Evolutionary conservation across 1,140 invertebrate species (phyloP).

Genomic region (Temnothorax nylanderi): DNA sequence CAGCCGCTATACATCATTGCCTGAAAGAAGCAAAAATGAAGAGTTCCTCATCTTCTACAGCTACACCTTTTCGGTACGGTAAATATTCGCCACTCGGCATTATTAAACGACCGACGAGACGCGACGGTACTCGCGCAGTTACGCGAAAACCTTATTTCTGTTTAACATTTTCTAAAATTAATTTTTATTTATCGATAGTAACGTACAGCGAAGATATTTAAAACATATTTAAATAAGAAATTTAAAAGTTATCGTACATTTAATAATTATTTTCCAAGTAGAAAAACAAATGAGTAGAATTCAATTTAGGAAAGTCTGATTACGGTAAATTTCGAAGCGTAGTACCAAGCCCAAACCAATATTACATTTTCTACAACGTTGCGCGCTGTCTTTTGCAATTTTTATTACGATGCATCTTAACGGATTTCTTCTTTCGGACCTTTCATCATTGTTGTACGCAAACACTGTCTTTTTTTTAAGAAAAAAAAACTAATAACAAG

Average conservation of each 20-base stretch:
- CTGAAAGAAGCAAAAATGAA: slow-evolving; percentile 67
- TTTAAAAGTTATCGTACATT: not conserved
- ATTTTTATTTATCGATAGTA: not conserved
- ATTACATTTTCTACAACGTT: too few relatives aligned
- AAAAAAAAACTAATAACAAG: not conserved
- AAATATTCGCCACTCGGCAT: not conserved
- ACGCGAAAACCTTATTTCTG: not conserved
- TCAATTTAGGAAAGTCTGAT: too few relatives aligned
- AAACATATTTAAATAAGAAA: not conserved
- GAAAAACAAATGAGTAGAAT: not conserved
- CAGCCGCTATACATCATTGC: slow-evolving; percentile 81
- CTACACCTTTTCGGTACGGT: not conserved
- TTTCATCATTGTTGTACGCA: not conserved
- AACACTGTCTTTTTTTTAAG: too few relatives aligned
- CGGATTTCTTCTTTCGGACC: not conserved
- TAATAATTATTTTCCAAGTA: not conserved
- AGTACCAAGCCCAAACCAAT: not conserved
- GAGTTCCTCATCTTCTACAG: not conserved
- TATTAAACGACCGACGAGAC: not conserved
- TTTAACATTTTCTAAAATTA: not conserved
- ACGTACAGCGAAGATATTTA: not conserved
- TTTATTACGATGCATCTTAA: not conserved
- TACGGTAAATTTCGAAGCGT: not conserved
- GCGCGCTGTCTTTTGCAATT: not conserved
- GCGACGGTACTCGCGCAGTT: not conserved